Evolutionary conservation across 2,888 invertebrate genomes (phyloP).

Genomic region (Drosophila sordidapex): DNA sequence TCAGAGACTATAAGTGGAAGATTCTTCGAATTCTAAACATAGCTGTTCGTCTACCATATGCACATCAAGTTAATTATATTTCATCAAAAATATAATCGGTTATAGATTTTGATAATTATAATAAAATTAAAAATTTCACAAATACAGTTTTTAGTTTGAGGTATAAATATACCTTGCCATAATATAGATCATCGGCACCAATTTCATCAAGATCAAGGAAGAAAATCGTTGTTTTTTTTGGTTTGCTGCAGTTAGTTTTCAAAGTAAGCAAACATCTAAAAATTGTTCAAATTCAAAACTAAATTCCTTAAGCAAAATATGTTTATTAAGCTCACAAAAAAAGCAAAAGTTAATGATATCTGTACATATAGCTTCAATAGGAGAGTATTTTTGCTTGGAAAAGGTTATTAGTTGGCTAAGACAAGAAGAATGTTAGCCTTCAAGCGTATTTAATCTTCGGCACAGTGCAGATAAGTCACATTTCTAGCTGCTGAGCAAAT

Average conservation of each 20-base stretch:
- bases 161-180: neutral
- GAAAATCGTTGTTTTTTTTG: neutral
- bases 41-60: neutral
- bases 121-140: neutral
- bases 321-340: neutral
- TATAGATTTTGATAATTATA: neutral
- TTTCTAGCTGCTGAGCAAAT: constrained; percentile 34
- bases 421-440: neutral
- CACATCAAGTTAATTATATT: neutral
- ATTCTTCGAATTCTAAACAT: neutral
- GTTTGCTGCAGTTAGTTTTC: neutral
- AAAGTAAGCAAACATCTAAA: neutral
- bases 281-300: neutral
- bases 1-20: neutral
- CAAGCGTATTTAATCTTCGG: constrained; percentile 4
- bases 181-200: neutral
- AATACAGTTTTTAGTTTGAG: neutral
- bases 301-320: neutral
- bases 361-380: neutral
- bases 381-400: neutral
- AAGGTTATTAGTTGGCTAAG: neutral
- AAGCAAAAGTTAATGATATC: neutral
- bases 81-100: no score
- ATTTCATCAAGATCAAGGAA: neutral
- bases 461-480: neutral